Conservation (phyloP, 2,888 invertebrate genomes). For the Ectobius pallidus region DNA sequence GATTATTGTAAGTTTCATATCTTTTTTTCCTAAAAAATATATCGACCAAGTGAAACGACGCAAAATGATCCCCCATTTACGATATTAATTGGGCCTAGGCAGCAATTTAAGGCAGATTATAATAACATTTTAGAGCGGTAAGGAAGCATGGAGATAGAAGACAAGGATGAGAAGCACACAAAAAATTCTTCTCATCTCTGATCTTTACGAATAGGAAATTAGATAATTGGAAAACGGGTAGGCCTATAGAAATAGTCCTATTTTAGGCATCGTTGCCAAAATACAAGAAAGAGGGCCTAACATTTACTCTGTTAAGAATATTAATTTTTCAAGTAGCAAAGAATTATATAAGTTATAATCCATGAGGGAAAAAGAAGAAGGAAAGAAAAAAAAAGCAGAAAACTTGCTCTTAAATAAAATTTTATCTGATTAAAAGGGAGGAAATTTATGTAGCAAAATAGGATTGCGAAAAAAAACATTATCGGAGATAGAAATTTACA, state of each 20-base stretch:
- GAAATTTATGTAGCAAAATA: background rate
- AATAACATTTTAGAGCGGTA: conserved; percentile 32
- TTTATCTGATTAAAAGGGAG: background rate
- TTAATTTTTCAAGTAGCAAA: too few species aligned
- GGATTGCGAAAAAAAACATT: background rate
- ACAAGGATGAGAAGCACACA: background rate
- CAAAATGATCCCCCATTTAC: conserved; percentile 41
- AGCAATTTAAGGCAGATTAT: conserved; percentile 38
- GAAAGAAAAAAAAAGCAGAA: background rate
- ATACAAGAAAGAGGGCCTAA: too few species aligned
- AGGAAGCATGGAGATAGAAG: background rate
- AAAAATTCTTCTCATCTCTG: background rate
- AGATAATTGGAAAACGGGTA: conserved; percentile 17
- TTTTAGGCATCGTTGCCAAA: too few species aligned
- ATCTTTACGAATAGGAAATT: conserved; percentile 14
- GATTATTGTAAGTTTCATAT: background rate
- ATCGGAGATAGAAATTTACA: background rate
- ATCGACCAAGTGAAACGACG: conserved; percentile 35
- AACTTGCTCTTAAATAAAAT: background rate
- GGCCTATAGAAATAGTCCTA: too few species aligned
- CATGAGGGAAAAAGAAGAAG: background rate
- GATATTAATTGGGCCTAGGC: conserved; percentile 41
- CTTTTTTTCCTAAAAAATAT: background rate
- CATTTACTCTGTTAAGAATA: too few species aligned
- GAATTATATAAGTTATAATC: too few species aligned